Conservation (phyloP, 2,797 vertebrate species). For the Serranus cabrilla region DNA sequence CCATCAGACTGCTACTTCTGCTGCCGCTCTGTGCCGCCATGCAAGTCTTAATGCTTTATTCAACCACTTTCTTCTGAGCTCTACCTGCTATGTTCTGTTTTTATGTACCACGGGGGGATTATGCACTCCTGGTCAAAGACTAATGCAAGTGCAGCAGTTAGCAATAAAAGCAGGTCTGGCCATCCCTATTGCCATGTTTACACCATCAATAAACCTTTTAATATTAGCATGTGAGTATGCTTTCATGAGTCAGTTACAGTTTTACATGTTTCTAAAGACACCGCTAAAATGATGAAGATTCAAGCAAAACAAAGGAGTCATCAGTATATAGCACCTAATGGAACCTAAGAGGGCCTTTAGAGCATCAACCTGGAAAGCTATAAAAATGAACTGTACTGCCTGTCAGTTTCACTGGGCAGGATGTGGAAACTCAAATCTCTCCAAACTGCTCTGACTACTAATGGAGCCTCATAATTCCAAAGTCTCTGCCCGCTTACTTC, state of each 20-base stretch:
- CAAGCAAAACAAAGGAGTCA: conserved; percentile 41
- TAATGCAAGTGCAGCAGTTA: conserved; percentile 40
- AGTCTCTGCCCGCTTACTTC: conserved; percentile 52
- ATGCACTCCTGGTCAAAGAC: conserved; percentile 26
- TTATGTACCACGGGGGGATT: conserved; percentile 41
- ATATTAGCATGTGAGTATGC: conserved; percentile 6
- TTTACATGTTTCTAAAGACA: conserved; percentile 24
- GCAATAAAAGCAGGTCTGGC: conserved; percentile 15
- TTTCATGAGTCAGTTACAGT: conserved; percentile 1
- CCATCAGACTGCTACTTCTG: background rate
- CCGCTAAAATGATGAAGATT: conserved; percentile 10
- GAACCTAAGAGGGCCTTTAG: conserved; percentile 37
- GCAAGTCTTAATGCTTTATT: conserved; percentile 36
- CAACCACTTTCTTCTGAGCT: conserved; percentile 31
- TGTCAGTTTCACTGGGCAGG: conserved; percentile 40
- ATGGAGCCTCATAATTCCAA: conserved; percentile 61
- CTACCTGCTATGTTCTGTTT: conserved; percentile 41
- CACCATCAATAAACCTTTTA: conserved; percentile 29
- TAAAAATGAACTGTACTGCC: conserved; percentile 39
- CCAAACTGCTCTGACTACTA: conserved; percentile 36
- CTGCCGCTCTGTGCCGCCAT: conserved; percentile 18
- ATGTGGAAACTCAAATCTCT: conserved; percentile 49
- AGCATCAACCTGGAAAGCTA: conserved; percentile 22
- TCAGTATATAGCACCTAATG: conserved; percentile 37
- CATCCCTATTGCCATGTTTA: conserved; percentile 11